These are phyloP conservation scores for Platysternon megacephalum DNA, from an alignment of 2,113 vertebrate species.

Conservation along the genomic window DNA sequence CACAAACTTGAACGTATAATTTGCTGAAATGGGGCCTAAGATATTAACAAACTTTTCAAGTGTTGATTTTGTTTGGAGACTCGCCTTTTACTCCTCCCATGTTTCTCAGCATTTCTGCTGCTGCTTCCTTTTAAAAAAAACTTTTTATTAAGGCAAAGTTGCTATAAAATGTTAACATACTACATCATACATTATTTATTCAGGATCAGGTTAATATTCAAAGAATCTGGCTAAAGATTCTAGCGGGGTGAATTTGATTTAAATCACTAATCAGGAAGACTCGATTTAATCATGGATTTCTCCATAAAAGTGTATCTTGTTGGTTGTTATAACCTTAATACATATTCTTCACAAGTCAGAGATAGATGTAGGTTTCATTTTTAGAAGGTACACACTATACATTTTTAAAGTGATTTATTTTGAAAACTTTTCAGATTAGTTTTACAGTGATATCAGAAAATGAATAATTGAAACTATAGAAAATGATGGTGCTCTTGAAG, in stretches of 20 bases:
- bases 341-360: too few species aligned
- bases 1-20: neutral
- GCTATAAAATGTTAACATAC: neutral
- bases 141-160: neutral
- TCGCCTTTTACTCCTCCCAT: neutral
- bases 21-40: neutral
- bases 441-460: too few species aligned
- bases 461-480: too few species aligned
- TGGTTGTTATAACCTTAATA: too few species aligned
- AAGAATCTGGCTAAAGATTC: neutral
- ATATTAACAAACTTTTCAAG: neutral
- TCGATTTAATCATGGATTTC: too few species aligned
- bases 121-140: neutral
- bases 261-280: too few species aligned
- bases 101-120: neutral
- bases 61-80: neutral
- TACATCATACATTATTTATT: neutral
- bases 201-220: neutral
- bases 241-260: neutral
- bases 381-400: too few species aligned
- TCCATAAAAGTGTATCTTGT: too few species aligned
- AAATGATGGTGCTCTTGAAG: too few species aligned
- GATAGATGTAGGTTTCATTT: too few species aligned
- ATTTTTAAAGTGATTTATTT: too few species aligned
- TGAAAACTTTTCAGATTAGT: too few species aligned